A percentile compares a stretch with the other conserved stretches of the same genome.
Conservation (phyloP, 2,888 invertebrate species). For the Patella ulyssiponensis region DNA sequence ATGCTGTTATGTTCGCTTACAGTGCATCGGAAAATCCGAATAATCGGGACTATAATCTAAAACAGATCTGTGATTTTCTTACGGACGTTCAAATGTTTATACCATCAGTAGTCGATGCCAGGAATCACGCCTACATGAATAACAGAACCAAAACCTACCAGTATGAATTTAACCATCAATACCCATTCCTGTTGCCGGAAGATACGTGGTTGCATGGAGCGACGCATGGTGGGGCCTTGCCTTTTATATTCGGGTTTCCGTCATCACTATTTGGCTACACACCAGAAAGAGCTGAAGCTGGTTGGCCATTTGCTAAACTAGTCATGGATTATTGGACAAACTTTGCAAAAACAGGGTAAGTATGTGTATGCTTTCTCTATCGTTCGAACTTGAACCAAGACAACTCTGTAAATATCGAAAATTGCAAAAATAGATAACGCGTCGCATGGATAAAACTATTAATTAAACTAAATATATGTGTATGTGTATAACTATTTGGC, state of each 20-base stretch:
- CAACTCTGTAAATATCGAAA: no score
- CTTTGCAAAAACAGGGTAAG: neutral
- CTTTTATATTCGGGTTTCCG: neutral
- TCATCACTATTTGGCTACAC: neutral
- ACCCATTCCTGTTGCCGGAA: neutral
- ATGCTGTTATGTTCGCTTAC: neutral
- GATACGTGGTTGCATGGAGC: neutral
- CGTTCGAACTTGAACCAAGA: no score
- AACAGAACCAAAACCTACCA: neutral
- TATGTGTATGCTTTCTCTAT: neutral
- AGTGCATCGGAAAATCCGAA: neutral
- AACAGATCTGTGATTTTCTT: neutral
- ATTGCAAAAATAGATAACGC: no score
- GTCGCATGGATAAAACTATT: no score
- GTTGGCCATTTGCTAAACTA: neutral
- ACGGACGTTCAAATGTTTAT: neutral
- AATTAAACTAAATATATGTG: no score
- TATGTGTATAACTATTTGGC: no score
- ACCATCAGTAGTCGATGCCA: neutral
- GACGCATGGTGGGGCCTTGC: neutral
- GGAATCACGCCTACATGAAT: neutral
- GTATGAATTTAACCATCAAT: constrained; percentile 8
- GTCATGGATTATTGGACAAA: constrained; percentile 12
- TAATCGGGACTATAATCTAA: neutral
- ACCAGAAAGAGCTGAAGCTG: neutral